Evolutionary conservation across 2,797 vertebrate species (phyloP), one percentile per base, ranked within the genome.

Genomic region (Eutrigla gurnardus): DNA sequence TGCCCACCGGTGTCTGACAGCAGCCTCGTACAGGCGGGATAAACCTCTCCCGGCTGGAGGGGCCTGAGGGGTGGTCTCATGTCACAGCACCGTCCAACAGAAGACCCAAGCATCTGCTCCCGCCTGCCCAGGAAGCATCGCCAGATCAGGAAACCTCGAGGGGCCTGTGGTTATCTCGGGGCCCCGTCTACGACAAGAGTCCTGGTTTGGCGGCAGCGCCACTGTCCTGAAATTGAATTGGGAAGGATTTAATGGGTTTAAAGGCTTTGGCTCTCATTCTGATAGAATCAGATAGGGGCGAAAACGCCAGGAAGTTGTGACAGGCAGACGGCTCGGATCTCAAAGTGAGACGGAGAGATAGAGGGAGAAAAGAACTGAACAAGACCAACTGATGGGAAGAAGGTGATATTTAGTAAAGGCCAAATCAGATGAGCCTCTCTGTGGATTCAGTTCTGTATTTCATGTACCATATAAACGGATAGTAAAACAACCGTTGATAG

Each of bases 141-240:
- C 58, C 67, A 91, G 82, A 88, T 89, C 82, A 86, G 57, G 83
- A 82, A 88, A 81, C 72, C 77, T 81, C 72, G 57, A 87, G 89
- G 89, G 83, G 77, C 83, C 70, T 75, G 73, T 66, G 72, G 90
- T 93, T 90, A 91, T 93, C 83, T 52, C 39, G 74, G 54, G 83
- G 66, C 42, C 74, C 49, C 50, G 88, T 90, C 77, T 80, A 68
- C 71, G 61, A 70, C 74, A 60, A 68, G 68, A 84, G 77, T 65
- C 71, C 72, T 65, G 80, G 77, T 53, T 75, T 84, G 82, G 47
- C 85, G 79, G 75, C 66, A 65, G 78, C 77, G 80, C 82, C 49
- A 53, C 82, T 71, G 65, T 89, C 72, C 83, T 80, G 74, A 83
- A 90, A 93, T 84, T 83, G 87, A 91, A 91, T 84, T 82, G 70